Evolutionary conservation across 2,113 vertebrate species (phyloP), one percentile per base, ranked within the genome.

Genomic region (Chloropsis cyanopogon): DNA sequence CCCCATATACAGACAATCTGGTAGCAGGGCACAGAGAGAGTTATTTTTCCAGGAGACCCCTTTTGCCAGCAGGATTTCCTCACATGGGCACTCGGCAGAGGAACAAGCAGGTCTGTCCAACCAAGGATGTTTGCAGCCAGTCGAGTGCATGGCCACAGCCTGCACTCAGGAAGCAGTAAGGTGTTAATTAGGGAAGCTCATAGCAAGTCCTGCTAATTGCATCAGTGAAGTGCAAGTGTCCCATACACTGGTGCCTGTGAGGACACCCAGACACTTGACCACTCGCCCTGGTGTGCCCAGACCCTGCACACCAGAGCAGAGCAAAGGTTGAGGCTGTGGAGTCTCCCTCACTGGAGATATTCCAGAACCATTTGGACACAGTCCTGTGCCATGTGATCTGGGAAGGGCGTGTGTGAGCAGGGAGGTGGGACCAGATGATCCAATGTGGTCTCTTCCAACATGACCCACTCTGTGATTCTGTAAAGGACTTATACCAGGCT

Each of bases 1-100:
- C 8, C n/a, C 13, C 1, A 0, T 4, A 14, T 0, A 21, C 11
- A 72, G 31, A 64, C 8, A 41, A n/a, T 31, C 14, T 33, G 33
- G 8, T 3, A 52, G 2, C 52, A 66, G 31, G 56, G 20, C 33
- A 50, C 0, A 1, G 56, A 56, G n/a, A 77, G 35, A 22, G 11
- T n/a, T 12, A 5, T 37, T 42, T 57, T 57, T 11, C 41, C 57
- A 63, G n/a, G 4, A 68, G 21, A 46, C 7, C 9, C 18, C 19
- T 84, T 73, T 63, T 70, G 33, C 64, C 31, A n/a, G 22, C 68
- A 92, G 46, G 13, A 50, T 83, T 77, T 86, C 54, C 35, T 33
- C 46, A 9, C 54, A 5, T 35, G 28, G 42, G 12, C 8, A 37
- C 64, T 54, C 56, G 59, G 42, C 60, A 89, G 80, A 63, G 24